A percentile compares a stretch with the other conserved stretches of the same genome.
phyloP scores from a whole-genome alignment of 2,888 invertebrate genomes.

The Lasioglossum calceatum region DNA sequence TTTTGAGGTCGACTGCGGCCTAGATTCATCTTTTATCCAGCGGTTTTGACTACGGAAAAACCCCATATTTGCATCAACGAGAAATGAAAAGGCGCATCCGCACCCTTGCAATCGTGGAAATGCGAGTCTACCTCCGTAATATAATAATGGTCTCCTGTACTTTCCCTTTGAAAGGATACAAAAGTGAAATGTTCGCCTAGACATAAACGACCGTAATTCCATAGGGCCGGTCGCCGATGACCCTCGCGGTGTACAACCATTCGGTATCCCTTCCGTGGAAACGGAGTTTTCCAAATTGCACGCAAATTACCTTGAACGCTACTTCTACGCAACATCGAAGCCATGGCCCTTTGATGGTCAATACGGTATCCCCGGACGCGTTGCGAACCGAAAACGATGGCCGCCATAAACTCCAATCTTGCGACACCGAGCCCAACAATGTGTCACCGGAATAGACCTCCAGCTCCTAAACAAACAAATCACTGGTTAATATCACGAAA shows the following conservation, averaged over 20 bases:
- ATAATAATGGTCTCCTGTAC: not conserved
- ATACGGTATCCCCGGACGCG: conserved; percentile 89
- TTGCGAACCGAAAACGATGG: conserved; percentile 91
- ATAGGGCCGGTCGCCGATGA: not conserved
- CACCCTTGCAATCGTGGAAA: too few relatives aligned
- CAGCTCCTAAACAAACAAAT: conserved; percentile 86
- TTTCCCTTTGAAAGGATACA: not conserved
- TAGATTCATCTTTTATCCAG: too few relatives aligned
- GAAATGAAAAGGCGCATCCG: too few relatives aligned
- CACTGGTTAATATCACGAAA: conserved; percentile 2
- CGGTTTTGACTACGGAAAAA: too few relatives aligned
- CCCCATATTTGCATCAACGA: too few relatives aligned
- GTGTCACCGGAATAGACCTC: conserved; percentile 90
- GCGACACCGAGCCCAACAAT: conserved; percentile 89
- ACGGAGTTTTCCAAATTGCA: not conserved
- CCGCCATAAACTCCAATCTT: conserved; percentile 91
- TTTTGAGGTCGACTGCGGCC: too few relatives aligned
- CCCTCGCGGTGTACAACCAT: not conserved
- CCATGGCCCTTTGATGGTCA: conserved; percentile 91
- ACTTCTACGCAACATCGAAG: conserved; percentile 88
- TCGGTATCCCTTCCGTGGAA: not conserved
- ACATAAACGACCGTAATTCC: not conserved
- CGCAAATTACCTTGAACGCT: conserved; percentile 90
- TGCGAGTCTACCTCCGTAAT: not conserved
- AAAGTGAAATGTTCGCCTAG: not conserved